Conservation (phyloP, 1,140 invertebrate species). For the Helicoverpa armigera region DNA sequence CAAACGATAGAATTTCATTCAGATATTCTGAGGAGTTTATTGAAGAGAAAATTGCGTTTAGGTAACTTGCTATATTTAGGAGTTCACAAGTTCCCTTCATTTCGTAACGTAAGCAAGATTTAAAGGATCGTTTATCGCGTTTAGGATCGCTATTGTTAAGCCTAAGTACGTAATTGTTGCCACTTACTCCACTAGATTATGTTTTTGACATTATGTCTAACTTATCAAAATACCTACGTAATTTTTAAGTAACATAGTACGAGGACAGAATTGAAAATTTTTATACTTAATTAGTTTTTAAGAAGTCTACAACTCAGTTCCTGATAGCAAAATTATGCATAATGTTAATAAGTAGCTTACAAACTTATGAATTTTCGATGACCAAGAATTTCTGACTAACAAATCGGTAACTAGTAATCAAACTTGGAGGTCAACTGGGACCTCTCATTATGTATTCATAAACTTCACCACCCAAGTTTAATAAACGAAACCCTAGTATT, state of each 20-base stretch:
- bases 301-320: neutral
- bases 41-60: neutral
- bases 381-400: neutral
- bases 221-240: no score
- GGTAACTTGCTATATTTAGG: neutral
- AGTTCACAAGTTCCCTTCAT: neutral
- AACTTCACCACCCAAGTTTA: conserved; percentile 22
- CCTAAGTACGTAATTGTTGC: no score
- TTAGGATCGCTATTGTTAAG: no score
- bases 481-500: neutral
- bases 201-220: no score
- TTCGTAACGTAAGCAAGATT: no score
- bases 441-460: conserved; percentile 35
- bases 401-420: conserved; percentile 30
- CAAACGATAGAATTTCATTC: conserved; percentile 6
- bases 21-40: neutral
- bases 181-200: no score
- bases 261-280: no score
- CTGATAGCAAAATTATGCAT: neutral
- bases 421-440: conserved; percentile 16
- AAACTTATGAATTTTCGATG: conserved; percentile 12
- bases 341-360: neutral
- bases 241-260: no score
- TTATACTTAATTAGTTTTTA: no score
- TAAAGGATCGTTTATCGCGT: no score